Percentiles rank a stretch among this genome's conserved stretches.
phyloP scores from a whole-genome alignment of 1,140 invertebrate genomes.

The Armadillidium nasatum region DNA sequence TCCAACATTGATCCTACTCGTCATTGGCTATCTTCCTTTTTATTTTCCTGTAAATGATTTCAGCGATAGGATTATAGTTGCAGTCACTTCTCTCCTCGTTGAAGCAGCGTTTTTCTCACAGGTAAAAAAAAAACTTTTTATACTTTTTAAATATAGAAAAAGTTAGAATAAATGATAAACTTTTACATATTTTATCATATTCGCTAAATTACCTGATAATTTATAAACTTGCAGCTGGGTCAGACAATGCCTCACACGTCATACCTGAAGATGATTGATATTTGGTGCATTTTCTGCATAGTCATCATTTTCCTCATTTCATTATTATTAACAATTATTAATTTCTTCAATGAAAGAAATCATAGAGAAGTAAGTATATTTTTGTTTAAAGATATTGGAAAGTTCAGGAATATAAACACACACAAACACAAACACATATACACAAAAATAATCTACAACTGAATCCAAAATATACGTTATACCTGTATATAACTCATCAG shows the following conservation, averaged over 20 bases:
- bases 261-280: slow-evolving; percentile 39
- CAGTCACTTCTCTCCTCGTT: slow-evolving; percentile 37
- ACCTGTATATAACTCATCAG: too few species aligned
- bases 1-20: slow-evolving; percentile 32
- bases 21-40: slow-evolving; percentile 39
- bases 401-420: too few species aligned
- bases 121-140: slow-evolving; percentile 13
- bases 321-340: slow-evolving; percentile 30
- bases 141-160: too few species aligned
- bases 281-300: slow-evolving; percentile 43
- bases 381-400: too few species aligned
- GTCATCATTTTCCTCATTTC: slow-evolving; percentile 33
- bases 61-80: slow-evolving; percentile 39
- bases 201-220: too few species aligned
- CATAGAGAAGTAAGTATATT: too few species aligned
- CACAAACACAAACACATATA: too few species aligned
- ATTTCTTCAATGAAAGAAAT: neutral
- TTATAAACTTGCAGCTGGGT: neutral
- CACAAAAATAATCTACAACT: too few species aligned
- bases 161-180: too few species aligned
- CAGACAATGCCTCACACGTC: slow-evolving; percentile 28
- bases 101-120: slow-evolving; percentile 37
- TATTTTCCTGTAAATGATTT: slow-evolving; percentile 36
- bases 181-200: too few species aligned
- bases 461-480: too few species aligned